phyloP scores from a whole-genome alignment of 1,140 invertebrate genomes.

The Cataglyphis hispanica region DNA sequence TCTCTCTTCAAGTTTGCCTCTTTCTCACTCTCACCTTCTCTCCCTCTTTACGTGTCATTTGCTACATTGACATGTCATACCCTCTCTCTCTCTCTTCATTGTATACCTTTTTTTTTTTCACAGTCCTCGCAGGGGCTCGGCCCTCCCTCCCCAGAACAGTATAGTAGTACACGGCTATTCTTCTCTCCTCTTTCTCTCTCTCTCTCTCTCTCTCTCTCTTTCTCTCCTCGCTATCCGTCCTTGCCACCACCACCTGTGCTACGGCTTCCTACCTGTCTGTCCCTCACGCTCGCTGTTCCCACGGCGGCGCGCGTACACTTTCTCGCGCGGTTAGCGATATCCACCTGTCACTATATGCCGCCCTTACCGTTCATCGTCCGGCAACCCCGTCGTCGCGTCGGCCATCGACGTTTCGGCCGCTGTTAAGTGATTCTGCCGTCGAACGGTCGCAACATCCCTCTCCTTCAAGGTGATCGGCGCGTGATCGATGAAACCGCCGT shows the following conservation, averaged over 20 bases:
- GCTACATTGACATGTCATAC: slow-evolving; percentile 7
- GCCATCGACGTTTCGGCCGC: slow-evolving; percentile 16
- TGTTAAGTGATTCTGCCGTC: slow-evolving; percentile 57
- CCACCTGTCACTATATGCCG: slow-evolving; percentile 34
- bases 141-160: background rate
- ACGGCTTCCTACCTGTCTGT: slow-evolving; percentile 52
- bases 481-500: slow-evolving; percentile 31
- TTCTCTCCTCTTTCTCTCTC: background rate
- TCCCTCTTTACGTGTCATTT: background rate
- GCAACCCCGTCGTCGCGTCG: slow-evolving; percentile 4
- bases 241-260: slow-evolving; percentile 50
- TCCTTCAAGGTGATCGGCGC: background rate
- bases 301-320: slow-evolving; percentile 38
- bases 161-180: background rate
- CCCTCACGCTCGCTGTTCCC: slow-evolving; percentile 45
- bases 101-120: background rate
- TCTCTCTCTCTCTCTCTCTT: background rate
- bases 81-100: background rate
- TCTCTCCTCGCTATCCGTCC: slow-evolving; percentile 2
- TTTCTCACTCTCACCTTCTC: background rate
- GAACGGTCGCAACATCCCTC: slow-evolving; percentile 52
- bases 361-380: slow-evolving; percentile 39
- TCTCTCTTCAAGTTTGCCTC: background rate
- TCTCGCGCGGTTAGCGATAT: slow-evolving; percentile 33
- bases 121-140: slow-evolving; percentile 1